Evolutionary conservation across 35 echinoderm and acorn worm genomes (phyloP), one percentile per base, ranked within the genome.

Genomic region (Acanthaster planci): DNA sequence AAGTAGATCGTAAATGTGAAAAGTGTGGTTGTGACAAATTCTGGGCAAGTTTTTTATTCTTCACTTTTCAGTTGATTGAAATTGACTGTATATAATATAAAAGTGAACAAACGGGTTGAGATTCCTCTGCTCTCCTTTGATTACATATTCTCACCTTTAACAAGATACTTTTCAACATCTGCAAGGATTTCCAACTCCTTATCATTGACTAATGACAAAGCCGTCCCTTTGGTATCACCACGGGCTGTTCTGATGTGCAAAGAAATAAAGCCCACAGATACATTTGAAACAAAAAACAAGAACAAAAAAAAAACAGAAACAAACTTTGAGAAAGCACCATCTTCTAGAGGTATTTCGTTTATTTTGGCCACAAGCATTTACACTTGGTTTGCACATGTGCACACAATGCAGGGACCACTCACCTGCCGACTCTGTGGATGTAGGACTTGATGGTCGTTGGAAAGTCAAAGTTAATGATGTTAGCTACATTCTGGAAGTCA

Each of bases 391-490:
- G n/a, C n/a, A n/a, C n/a, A n/a, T n/a, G 42, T 47, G 4, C 12
- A 47, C 42, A 4, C 42, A 47, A 47, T 47, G 42, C 42, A 47
- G 4, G 12, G 42, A 2, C 50, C 7, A 78, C 90, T 76, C 78
- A 99, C 96, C 96, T 99, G 72, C 96, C 96, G 60, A 99, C 96
- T 86, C 92, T 88, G 82, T 99, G 96, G 76, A 99, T 94, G 57
- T 99, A 99, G 27, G 88, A 60, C n/a, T 99, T 90, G 15, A 91
- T 76, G 9, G 88, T 84, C 27, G 79, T 37, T 53, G 96, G 96
- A 81, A 99, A 99, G 31, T 99, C 96, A 99, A 99, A 99, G 82
- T 99, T 99, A 52, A 99, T 79, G 14, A 99, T 89, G 87, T 99
- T 99, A 8, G 89, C 84, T 0, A 99, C 96, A 80, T 99, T 94